Conservation (phyloP, 2,113 vertebrate genomes). For the Siphamia tubifer region DNA sequence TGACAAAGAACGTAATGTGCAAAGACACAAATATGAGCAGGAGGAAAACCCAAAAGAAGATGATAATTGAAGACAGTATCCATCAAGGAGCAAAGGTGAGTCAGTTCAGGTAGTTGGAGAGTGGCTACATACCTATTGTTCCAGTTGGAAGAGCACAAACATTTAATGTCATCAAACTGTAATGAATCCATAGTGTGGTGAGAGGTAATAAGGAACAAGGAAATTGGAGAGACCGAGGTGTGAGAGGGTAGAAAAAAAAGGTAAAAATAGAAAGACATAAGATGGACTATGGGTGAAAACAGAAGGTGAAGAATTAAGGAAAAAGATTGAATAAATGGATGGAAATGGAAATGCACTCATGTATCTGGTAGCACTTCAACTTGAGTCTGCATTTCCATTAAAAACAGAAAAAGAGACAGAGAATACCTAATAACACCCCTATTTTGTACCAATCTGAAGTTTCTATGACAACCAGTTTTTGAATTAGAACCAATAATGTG, state of each 20-base stretch:
- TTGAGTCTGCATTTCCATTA: no score
- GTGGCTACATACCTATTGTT: constrained; percentile 57
- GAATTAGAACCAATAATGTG: no score
- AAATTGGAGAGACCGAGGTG: constrained; percentile 20
- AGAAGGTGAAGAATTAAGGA: not conserved
- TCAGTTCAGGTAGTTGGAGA: not conserved
- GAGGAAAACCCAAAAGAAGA: not conserved
- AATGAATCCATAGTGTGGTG: constrained; percentile 65
- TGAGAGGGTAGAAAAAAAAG: not conserved
- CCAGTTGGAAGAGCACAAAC: constrained; percentile 63
- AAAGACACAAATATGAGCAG: no score
- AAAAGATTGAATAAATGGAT: not conserved
- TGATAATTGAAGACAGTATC: not conserved
- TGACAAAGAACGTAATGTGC: not conserved
- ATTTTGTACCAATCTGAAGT: no score
- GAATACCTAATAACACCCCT: no score
- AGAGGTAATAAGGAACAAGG: no score
- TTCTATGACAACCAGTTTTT: no score
- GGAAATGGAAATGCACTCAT: not conserved
- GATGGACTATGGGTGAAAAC: not conserved
- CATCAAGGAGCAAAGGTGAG: constrained; percentile 2
- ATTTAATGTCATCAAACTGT: constrained; percentile 77
- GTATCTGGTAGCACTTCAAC: no score
- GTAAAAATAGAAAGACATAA: not conserved
- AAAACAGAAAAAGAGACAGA: no score